Evolutionary conservation across 2,888 invertebrate genomes (phyloP), one percentile per base, ranked within the genome.

Genomic region (Hyppa rectilinea): DNA sequence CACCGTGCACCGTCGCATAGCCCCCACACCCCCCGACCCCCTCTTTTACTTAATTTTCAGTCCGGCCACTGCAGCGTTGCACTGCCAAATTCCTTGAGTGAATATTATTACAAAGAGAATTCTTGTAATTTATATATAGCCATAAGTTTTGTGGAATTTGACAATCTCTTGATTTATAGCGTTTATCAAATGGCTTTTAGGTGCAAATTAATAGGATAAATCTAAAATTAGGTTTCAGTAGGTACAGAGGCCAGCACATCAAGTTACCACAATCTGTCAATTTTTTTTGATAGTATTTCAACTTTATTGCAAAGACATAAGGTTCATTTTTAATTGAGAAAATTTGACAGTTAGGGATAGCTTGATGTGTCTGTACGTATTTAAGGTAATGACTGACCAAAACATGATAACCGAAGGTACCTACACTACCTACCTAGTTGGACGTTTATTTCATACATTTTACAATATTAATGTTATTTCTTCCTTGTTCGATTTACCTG

Each of bases 81-180:
- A 88, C 69, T 90, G 91, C 91, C 90, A 91, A 92, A 91, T 90
- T 86, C 85, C 85, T 85, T 78, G 71, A 77, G 79, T 84, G 76
- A 85, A 86, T 87, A 86, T 88, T 88, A 87, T 87, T 87, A 85
- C 81, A 82, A 81, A 85, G 84, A 81, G 83, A 88, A 89, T 89
- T 83, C 79, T 83, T 83, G 62, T 82, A 71, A 69, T 71, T 65
- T 64, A 75, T 82, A 78, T 76, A 76, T 74, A 64, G 71, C 67
- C 75, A 80, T 67, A 65, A 64, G 29, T 68, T 73, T 52, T 58
- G 43, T 52, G 12, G 36, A 59, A 45, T 67, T 40, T 47, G 40
- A 52, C 52, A 77, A 31, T 0, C 9, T 31, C 17, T 31, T 26
- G n/a, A 20, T 50, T 76, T 45, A 36, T 2, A 45, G 10, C 0